Evolutionary conservation across 2,888 invertebrate species (phyloP), one percentile per base, ranked within the genome.

Genomic region (Lomographa bimaculata): DNA sequence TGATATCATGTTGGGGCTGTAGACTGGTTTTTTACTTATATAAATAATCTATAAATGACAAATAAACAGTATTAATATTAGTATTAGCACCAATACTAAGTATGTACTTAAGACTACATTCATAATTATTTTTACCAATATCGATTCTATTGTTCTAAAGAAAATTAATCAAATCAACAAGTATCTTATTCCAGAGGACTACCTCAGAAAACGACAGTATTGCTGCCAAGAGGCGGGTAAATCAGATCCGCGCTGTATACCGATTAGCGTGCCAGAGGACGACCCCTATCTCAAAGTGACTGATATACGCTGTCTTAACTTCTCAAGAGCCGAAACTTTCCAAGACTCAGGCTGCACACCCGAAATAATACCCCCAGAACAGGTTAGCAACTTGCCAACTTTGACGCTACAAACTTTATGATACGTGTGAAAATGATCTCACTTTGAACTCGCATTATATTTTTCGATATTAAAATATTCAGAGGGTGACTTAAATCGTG

Each of bases 311-410:
- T 82, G 82, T 55, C 67, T 82, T 17, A 81, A 83, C 71, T 79
- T 79, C 66, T 71, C 77, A 17, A 61, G 76, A 29, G 78, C 78
- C n/a, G 72, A 78, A 72, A 83, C 80, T 62, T 85, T 82, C 64
- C 75, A 77, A 67, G 78, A 83, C 46, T 56, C 57, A 29, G 71
- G 73, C 41, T 83, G 84, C 65, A 58, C 68, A 47, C 51, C 67
- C 33, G 66, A 72, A 56, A 67, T 59, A 46, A 64, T 62, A 56
- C 55, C 64, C 9, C 71, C 71, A 20, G 77, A 79, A 62, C 82
- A 80, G 70, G 80, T 81, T 46, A 60, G 60, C 46, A 45, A 38
- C 44, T 49, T 36, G 11, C 32, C 32, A 41, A 50, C 45, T 50
- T 40, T 21, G 20, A 28, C 42, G 38, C 26, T 42, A 29, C 34